Evolutionary conservation across 2,888 invertebrate genomes (phyloP).

Genomic region (Chirona hameri): DNA sequence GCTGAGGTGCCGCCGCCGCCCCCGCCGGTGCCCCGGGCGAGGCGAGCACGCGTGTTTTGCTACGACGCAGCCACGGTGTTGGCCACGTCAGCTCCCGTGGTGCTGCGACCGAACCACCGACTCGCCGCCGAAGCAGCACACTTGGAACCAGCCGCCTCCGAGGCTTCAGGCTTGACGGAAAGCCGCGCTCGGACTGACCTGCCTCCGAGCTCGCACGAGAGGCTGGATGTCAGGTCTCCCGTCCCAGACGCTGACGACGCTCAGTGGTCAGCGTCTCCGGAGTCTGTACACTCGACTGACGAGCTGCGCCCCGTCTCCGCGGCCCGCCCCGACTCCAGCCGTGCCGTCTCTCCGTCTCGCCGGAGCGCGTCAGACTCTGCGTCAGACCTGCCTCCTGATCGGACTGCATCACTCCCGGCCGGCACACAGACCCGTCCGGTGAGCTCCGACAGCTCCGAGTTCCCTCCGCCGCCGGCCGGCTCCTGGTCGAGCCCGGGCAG

Average conservation of each 20-base stretch:
- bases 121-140: neutral
- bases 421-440: neutral
- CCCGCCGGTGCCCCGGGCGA: neutral
- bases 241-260: neutral
- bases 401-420: neutral
- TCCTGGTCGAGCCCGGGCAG: neutral
- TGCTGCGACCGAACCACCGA: neutral
- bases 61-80: slow-evolving; percentile 22
- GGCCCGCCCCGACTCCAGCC: neutral
- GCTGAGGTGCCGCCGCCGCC: neutral
- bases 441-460: too few relatives aligned
- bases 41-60: neutral
- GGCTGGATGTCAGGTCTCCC: neutral
- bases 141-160: neutral
- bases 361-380: neutral
- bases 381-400: neutral
- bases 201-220: neutral
- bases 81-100: neutral
- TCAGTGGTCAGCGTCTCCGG: neutral
- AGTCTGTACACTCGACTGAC: neutral
- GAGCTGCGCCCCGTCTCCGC: neutral
- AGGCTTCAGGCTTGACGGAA: neutral
- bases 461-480: too few relatives aligned
- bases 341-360: too few relatives aligned
- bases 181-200: too few relatives aligned